Evolutionary conservation across 2,797 vertebrate genomes (phyloP).

Genomic region (Alosa sapidissima): DNA sequence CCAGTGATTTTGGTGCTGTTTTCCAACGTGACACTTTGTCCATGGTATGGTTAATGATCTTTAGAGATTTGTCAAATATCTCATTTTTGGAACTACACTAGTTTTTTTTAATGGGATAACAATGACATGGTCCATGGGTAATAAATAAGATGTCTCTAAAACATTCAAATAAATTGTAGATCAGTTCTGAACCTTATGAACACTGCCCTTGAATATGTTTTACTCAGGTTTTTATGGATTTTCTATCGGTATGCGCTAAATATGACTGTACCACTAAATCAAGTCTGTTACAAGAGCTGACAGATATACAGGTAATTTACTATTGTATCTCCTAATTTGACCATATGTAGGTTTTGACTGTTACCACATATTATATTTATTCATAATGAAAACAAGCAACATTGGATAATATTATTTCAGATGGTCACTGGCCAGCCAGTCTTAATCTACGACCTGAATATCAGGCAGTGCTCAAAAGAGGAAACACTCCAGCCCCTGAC

Average conservation of each 20-base stretch:
- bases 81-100: no score
- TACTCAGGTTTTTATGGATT: slow-evolving; percentile 55
- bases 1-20: slow-evolving; percentile 46
- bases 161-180: background rate
- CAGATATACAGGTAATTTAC: slow-evolving; percentile 46
- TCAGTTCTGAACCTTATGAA: no score
- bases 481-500: slow-evolving; percentile 45
- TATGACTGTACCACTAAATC: slow-evolving; percentile 51
- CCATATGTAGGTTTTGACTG: background rate
- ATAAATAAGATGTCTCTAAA: background rate
- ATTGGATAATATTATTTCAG: slow-evolving; percentile 30
- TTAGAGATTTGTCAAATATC: background rate
- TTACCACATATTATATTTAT: background rate
- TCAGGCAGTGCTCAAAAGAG: slow-evolving; percentile 43
- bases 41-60: slow-evolving; percentile 57
- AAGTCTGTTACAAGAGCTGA: slow-evolving; percentile 41
- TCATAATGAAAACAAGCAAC: background rate
- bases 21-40: slow-evolving; percentile 49
- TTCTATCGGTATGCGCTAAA: slow-evolving; percentile 55
- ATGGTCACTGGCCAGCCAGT: slow-evolving; percentile 44
- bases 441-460: slow-evolving; percentile 56
- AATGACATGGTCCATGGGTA: background rate
- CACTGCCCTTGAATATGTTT: background rate
- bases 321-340: background rate
- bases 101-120: background rate